Conservation (phyloP, 2,797 vertebrate genomes). For the Gadopsis bispinosus region DNA sequence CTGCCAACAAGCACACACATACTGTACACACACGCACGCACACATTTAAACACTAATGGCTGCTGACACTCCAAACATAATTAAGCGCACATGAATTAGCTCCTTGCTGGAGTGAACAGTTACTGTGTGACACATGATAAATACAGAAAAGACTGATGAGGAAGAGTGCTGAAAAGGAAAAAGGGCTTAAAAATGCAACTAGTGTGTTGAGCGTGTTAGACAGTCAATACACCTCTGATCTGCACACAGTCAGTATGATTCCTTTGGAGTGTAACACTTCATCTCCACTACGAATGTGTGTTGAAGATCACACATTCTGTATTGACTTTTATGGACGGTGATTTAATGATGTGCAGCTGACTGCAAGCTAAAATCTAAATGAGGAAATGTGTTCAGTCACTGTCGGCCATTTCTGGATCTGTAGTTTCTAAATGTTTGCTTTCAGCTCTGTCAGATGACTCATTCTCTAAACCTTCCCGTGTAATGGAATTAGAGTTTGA, state of each 20-base stretch:
- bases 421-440: conserved; percentile 22
- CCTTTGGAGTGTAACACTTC: background rate
- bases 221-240: background rate
- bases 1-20: conserved; percentile 20
- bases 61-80: conserved; percentile 36
- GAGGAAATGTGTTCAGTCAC: background rate
- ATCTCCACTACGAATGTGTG: background rate
- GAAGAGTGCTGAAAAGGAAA: background rate
- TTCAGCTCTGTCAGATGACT: conserved; percentile 22
- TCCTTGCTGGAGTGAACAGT: conserved; percentile 19
- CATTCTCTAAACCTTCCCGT: background rate
- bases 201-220: background rate
- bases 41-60: conserved; percentile 29
- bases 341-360: conserved; percentile 1
- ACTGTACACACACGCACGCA: background rate
- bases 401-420: background rate
- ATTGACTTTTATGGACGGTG: background rate
- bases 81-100: conserved; percentile 42
- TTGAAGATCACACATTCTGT: background rate
- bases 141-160: conserved; percentile 7
- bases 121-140: conserved; percentile 14
- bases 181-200: background rate
- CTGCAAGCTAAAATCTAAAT: background rate
- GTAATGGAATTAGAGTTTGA: conserved; percentile 31
- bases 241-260: background rate